Evolutionary conservation across 1,140 invertebrate species (phyloP), one percentile per base, ranked within the genome.

Genomic region (Pseudoatta argentina): DNA sequence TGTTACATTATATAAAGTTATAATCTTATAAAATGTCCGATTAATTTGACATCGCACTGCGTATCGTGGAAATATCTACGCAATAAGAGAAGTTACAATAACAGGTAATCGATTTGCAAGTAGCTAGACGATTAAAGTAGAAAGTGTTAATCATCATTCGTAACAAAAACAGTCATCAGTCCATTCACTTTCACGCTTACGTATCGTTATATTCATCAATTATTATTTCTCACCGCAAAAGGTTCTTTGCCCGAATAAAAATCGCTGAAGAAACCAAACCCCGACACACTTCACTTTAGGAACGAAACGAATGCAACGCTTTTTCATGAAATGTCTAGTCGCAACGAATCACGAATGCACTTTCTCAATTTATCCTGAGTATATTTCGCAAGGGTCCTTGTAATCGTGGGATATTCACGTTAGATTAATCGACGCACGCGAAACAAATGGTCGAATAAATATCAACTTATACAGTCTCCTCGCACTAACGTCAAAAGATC

Each of bases 81-180:
- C 86, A 86, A 86, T 78, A 86, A 87, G 87, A 89, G 83, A 88
- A 88, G 76, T 82, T 88, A 88, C 39, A 89, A 69, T 77, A 76
- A 81, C 66, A 53, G 69, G 78, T 90, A 78, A 91, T 88, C 85
- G 59, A 91, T 91, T 76, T 88, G 90, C 66, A 77, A 14, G 75
- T 91, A 86, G 73, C 51, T 86, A 82, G 55, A 83, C 67, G 78
- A 88, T 88, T 82, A 89, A 91, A 77, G 71, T 86, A 78, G 87
- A 78, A 86, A 86, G 67, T 77, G 39, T 21, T 79, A 67, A 81
- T n/a, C 85, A 30, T 39, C 61, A 44, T 30, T 66, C 39, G 61
- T 85, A 89, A 89, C 69, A 85, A 89, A 85, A 72, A 51, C 55
- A 75, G 44, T 61, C 30, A 30, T 71, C n/a, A 24, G 18, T 88